phyloP scores from a whole-genome alignment of 2,888 invertebrate genomes.

The Tetragnatha montana region DNA sequence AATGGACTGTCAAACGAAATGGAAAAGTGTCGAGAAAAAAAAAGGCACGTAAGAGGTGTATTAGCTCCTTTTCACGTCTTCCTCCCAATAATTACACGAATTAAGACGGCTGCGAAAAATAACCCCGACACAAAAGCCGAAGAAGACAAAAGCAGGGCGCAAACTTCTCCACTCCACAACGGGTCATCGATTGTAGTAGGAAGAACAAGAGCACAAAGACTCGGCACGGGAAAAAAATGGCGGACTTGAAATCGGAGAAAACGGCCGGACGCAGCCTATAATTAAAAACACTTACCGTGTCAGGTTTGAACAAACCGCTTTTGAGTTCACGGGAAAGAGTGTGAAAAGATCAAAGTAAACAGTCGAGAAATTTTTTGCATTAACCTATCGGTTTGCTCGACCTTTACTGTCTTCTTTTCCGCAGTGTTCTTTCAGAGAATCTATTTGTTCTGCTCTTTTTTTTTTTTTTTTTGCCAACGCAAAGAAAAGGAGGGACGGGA shows the following conservation, averaged over 20 bases:
- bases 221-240: slow-evolving; percentile 6
- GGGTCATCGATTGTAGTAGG: slow-evolving; percentile 49
- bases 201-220: slow-evolving; percentile 2
- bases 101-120: neutral
- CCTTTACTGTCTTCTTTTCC: slow-evolving; percentile 25
- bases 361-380: neutral
- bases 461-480: neutral
- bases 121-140: neutral
- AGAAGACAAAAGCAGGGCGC: neutral
- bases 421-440: slow-evolving; percentile 10
- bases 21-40: neutral
- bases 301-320: slow-evolving; percentile 3
- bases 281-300: slow-evolving; percentile 15
- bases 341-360: slow-evolving; percentile 29
- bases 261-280: neutral
- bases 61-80: neutral
- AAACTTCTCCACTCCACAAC: slow-evolving; percentile 40
- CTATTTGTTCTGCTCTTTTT: too few species aligned
- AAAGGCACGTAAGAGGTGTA: neutral
- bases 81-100: neutral
- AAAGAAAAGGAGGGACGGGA: neutral
- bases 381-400: slow-evolving; percentile 12
- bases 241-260: slow-evolving; percentile 21
- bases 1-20: too few species aligned
- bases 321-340: slow-evolving; percentile 19